Percentiles rank a stretch among this genome's conserved stretches.
Conservation (phyloP, 1,140 invertebrate species). For the Argopecten irradians region DNA sequence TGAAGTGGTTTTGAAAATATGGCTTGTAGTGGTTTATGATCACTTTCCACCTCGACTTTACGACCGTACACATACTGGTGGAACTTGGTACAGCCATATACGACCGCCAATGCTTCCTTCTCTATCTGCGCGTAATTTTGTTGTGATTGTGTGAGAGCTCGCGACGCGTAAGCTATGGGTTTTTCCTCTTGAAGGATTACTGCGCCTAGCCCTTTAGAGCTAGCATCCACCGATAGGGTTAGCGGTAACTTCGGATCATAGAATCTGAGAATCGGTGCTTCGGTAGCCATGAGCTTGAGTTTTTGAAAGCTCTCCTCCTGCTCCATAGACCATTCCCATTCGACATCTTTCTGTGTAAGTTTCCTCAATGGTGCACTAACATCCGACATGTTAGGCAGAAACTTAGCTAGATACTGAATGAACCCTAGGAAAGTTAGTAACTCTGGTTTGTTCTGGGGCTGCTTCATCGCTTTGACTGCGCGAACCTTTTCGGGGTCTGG, state of each 20-base stretch:
- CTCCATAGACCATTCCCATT: slow-evolving; percentile 39
- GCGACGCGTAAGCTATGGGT: slow-evolving; percentile 55
- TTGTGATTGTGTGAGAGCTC: neutral
- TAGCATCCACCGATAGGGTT: slow-evolving; percentile 55
- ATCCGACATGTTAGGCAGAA: slow-evolving; percentile 48
- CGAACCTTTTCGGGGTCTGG: too few relatives aligned
- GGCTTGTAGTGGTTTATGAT: slow-evolving; percentile 49
- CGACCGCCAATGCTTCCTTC: slow-evolving; percentile 48
- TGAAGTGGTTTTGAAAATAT: slow-evolving; percentile 39
- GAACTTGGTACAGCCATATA: slow-evolving; percentile 47
- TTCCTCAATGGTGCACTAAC: slow-evolving; percentile 42
- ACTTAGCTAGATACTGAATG: slow-evolving; percentile 52
- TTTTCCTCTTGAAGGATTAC: slow-evolving; percentile 43
- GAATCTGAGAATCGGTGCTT: slow-evolving; percentile 40
- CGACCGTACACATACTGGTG: slow-evolving; percentile 71
- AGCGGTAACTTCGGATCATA: slow-evolving; percentile 51
- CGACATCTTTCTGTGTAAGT: slow-evolving; percentile 44
- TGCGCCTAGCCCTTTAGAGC: slow-evolving; percentile 54
- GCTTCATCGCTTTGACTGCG: too few relatives aligned
- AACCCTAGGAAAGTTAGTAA: slow-evolving; percentile 53
- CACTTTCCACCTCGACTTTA: slow-evolving; percentile 36
- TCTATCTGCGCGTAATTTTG: slow-evolving; percentile 45
- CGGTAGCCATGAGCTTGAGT: slow-evolving; percentile 42
- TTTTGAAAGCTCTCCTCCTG: slow-evolving; percentile 43
- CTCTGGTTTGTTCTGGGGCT: too few relatives aligned